A percentile compares a stretch with the other conserved stretches of the same genome.
Evolutionary conservation across 2,797 vertebrate genomes (phyloP).

Genomic region (Erethizon dorsatum): DNA sequence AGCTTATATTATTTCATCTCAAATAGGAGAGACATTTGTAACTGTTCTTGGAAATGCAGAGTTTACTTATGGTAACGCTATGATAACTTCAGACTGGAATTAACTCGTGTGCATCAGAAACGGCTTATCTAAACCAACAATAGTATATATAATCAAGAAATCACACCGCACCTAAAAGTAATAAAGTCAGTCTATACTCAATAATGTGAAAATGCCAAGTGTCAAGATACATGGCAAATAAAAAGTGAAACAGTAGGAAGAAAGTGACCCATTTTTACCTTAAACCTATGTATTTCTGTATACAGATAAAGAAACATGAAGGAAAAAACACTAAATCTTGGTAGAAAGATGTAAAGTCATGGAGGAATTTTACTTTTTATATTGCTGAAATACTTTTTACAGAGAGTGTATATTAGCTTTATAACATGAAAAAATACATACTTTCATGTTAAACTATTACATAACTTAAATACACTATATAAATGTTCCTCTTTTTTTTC

Average conservation of each 20-base stretch:
- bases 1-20: neutral
- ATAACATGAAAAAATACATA: neutral
- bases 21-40: neutral
- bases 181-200: neutral
- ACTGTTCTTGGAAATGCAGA: neutral
- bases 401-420: neutral
- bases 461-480: neutral
- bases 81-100: neutral
- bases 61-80: neutral
- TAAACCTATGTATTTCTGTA: neutral
- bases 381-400: neutral
- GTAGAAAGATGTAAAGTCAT: neutral
- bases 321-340: neutral
- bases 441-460: neutral
- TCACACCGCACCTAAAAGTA: neutral
- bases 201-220: neutral
- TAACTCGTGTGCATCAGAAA: neutral
- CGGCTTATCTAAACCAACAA: neutral
- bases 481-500: neutral
- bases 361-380: constrained; percentile 20
- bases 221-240: neutral
- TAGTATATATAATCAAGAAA: neutral
- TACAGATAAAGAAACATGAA: neutral
- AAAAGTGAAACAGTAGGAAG: neutral
- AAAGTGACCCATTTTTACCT: neutral